Percentiles rank a stretch among this genome's conserved stretches.
These are phyloP conservation scores for Platyrinchus mystaceus DNA, from an alignment of 2,797 vertebrate species.

Conservation along the genomic window DNA sequence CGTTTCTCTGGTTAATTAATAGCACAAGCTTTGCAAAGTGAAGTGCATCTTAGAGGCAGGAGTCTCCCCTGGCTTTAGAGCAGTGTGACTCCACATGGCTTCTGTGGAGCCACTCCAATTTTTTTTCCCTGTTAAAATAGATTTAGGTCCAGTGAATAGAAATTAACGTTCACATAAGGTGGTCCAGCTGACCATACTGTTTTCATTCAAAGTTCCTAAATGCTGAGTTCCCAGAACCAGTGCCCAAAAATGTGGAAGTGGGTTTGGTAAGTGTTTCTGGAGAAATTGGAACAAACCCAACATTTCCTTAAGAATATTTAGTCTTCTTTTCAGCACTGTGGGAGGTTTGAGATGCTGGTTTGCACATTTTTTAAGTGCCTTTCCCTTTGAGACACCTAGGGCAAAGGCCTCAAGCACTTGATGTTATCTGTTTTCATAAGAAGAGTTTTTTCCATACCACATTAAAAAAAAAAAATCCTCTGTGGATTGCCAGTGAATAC, in stretches of 20 bases:
- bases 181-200: constrained; percentile 54
- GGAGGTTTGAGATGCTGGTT: constrained; percentile 61
- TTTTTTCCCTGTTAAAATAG: constrained; percentile 25
- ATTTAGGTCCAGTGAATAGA: background rate
- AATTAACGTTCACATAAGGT: constrained; percentile 42
- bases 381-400: constrained; percentile 56
- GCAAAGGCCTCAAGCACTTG: constrained; percentile 50
- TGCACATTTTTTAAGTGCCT: constrained; percentile 63
- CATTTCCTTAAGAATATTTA: constrained; percentile 50
- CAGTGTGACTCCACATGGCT: background rate
- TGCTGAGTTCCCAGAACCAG: constrained; percentile 59
- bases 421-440: constrained; percentile 55
- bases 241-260: constrained; percentile 56
- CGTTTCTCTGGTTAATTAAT: constrained; percentile 33
- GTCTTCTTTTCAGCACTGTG: constrained; percentile 62
- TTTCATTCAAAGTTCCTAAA: constrained; percentile 53
- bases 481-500: background rate
- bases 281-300: constrained; percentile 41
- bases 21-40: background rate
- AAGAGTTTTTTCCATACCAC: constrained; percentile 36
- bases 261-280: constrained; percentile 53
- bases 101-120: background rate
- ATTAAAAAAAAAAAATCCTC: background rate
- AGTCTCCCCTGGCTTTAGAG: background rate
- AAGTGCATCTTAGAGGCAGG: background rate